Evolutionary conservation across 2,797 vertebrate species (phyloP), one percentile per base, ranked within the genome.

Genomic region (Enteromius fasciolatus): DNA sequence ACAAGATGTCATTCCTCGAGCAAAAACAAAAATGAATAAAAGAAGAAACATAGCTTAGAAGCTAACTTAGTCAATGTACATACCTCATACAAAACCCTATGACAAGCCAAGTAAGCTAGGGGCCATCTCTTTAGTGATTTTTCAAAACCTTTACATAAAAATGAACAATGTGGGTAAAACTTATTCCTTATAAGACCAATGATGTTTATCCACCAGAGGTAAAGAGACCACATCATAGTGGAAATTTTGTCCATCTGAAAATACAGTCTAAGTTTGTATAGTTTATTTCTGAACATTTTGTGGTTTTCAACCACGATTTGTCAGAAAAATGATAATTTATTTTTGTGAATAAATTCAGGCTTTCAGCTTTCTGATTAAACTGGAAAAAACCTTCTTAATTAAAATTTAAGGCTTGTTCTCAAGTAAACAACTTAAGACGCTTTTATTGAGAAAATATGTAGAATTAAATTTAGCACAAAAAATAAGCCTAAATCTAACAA

Each of bases 341-440:
- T 63, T 23, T 77, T 33, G 54, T 69, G 25, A 80, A 80, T 76
- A 84, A 63, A 84, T 81, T 83, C 52, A 66, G 23, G 23, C 5
- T 68, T 83, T 46, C 31, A 81, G 61, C 48, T 79, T 84, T 78
- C 81, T 87, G 86, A 87, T 87, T 88, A 90, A 91, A 92, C 86
- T 89, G 83, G 73, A 79, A 54, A 73, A n/a, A 33, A 3, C 41
- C 18, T n/a, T 33, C 17, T 33, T 33, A 73, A 73, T 33, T n/a
- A 33, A 17, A 33, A 52, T 73, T 33, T 8, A 1, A 73, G 46
- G 11, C 12, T 44, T 69, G 41, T 69, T 15, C 59, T 63, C 28
- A 8, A 31, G 68, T 31, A 63, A 63, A 33, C 28, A 33, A 31
- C 7, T 1, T 2, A 25, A 14, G 0, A 15, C 4, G 28, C 33